Evolutionary conservation across 2,797 vertebrate species (phyloP), one percentile per base, ranked within the genome.

Genomic region (Natrix natrix): DNA sequence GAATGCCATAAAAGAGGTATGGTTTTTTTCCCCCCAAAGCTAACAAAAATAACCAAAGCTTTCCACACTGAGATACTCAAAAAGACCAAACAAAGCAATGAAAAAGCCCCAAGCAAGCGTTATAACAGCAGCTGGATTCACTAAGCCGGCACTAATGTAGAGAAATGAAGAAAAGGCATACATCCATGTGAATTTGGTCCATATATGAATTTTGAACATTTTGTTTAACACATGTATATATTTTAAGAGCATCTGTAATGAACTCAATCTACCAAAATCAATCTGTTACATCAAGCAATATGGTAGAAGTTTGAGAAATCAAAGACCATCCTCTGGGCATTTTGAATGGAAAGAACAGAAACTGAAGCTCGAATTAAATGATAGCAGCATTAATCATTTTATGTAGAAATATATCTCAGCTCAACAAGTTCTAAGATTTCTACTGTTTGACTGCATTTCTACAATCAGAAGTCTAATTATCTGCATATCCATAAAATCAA

Each of bases 101-200:
- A 60, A 91, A 93, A 86, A 89, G 28, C 12, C 87, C 66, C 28
- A 91, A 60, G 90, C 87, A 93, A 83, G 86, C 32, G 48, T 86
- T 60, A 86, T 57, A 89, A 93, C 89, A 74, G 87, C 93, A 93
- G 90, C 90, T 93, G 93, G 90, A 89, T 89, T 93, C 93, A 91
- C 87, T 89, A 91, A 93, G 74, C 69, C 69, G 3, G 69, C 54
- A 56, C 59, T 93, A 89, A 89, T 89, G 54, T 86, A 78, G 74
- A 91, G 69, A 91, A 89, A 66, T 48, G 20, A 48, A 54, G 32
- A 37, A 91, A 93, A 32, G n/a, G 12, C 90, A 88, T 63, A 89
- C 87, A 89, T 86, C 55, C 52, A 78, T 24, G 37, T 91, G 87
- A 24, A 55, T 66, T 93, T 86, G 86, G 48, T 52, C 56, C 61